These are phyloP conservation scores for Acipenser oxyrinchus DNA, from an alignment of 2,797 vertebrate species.

Conservation along the genomic window DNA sequence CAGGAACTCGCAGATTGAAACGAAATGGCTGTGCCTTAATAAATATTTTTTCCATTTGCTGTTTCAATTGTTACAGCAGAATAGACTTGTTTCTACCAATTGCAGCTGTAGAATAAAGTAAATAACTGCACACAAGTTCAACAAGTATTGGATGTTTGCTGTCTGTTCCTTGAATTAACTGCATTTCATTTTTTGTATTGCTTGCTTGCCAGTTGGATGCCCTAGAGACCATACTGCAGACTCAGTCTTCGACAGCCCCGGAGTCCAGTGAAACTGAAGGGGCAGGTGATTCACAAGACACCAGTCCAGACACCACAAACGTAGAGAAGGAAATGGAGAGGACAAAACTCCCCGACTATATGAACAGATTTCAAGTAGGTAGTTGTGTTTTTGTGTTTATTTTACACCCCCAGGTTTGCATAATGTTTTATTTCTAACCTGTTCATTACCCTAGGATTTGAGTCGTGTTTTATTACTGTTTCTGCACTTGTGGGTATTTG, in stretches of 20 bases:
- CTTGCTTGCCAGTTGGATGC: slow-evolving; percentile 40
- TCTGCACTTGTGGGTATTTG: too few species aligned
- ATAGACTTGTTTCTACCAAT: not conserved
- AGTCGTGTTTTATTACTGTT: too few species aligned
- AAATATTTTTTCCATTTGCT: too few species aligned
- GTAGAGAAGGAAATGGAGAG: slow-evolving; percentile 56
- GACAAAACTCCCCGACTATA: slow-evolving; percentile 48
- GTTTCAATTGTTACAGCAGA: too few species aligned
- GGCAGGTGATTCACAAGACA: slow-evolving; percentile 33
- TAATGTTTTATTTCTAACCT: too few species aligned
- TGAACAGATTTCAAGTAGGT: slow-evolving; percentile 50
- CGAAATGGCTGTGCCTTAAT: too few species aligned
- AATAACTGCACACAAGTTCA: not conserved
- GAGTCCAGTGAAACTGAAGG: slow-evolving; percentile 37
- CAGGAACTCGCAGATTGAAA: too few species aligned
- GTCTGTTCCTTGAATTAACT: not conserved
- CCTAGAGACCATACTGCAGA: slow-evolving; percentile 41
- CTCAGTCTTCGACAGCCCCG: slow-evolving; percentile 29
- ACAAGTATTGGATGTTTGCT: not conserved
- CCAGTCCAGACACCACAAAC: slow-evolving; percentile 23
- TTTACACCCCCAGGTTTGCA: too few species aligned
- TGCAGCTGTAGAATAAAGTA: not conserved
- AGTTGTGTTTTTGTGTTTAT: not conserved
- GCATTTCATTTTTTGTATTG: not conserved
- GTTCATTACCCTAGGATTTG: too few species aligned